These are phyloP conservation scores for Malurus melanocephalus DNA, from an alignment of 2,113 vertebrate genomes.

Conservation along the genomic window DNA sequence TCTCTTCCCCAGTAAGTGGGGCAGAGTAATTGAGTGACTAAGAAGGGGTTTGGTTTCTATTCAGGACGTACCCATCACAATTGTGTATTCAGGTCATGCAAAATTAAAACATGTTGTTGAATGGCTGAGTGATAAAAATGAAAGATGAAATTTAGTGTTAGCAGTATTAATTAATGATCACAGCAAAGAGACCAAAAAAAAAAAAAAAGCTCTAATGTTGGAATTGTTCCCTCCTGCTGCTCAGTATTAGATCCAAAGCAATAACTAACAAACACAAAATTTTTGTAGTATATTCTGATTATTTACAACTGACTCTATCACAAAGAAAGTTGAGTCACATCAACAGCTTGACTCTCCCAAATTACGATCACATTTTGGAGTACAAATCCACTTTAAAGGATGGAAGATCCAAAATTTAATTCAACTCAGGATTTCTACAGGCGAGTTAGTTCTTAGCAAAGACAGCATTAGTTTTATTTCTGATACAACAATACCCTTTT, in stretches of 20 bases:
- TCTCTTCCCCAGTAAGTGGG: fast-evolving
- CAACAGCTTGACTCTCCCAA: not conserved
- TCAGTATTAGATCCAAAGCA: not conserved
- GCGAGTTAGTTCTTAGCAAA: not conserved
- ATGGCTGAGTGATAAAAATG: not conserved
- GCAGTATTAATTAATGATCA: not conserved
- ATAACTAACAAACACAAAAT: not conserved
- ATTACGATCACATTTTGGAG: not conserved
- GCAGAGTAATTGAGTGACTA: not conserved
- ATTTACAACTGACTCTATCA: not conserved
- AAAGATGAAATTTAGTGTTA: not conserved
- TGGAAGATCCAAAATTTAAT: not conserved
- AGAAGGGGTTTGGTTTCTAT: not conserved
- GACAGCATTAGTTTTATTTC: not conserved
- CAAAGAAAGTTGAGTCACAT: not conserved
- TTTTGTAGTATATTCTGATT: not conserved
- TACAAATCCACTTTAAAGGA: not conserved
- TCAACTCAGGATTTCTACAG: not conserved
- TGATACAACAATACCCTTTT: fast-evolving
- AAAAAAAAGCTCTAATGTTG: not conserved
- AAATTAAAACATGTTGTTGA: not conserved
- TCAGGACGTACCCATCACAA: not conserved
- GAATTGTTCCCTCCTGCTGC: not conserved
- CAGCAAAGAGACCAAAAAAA: not conserved
- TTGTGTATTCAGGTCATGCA: not conserved